Conservation (phyloP, 1,140 invertebrate genomes). For the Bathynomus jamesi region DNA sequence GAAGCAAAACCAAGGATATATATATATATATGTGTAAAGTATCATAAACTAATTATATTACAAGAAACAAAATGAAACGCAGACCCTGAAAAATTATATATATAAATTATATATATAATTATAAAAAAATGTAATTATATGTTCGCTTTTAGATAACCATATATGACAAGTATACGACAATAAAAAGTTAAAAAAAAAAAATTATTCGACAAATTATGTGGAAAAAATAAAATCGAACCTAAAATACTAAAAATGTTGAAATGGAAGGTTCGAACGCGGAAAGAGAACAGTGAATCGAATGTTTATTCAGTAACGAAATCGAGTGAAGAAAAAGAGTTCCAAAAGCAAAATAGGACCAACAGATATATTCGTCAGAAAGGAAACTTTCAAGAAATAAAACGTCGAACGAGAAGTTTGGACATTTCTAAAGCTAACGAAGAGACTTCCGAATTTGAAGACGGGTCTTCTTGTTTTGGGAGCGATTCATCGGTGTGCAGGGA, state of each 20-base stretch:
- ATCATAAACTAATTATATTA: too few relatives aligned
- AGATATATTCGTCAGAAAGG: not conserved
- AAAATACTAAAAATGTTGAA: slow-evolving; percentile 1
- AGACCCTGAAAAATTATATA: too few relatives aligned
- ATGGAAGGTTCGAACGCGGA: not conserved
- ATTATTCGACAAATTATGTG: too few relatives aligned
- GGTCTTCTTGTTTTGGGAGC: not conserved
- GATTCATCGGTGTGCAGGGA: not conserved
- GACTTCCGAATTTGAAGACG: not conserved
- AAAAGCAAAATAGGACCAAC: not conserved
- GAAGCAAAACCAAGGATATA: too few relatives aligned
- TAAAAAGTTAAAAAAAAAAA: too few relatives aligned
- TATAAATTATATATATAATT: too few relatives aligned
- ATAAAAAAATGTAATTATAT: too few relatives aligned
- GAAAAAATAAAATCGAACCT: too few relatives aligned
- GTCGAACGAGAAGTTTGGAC: not conserved
- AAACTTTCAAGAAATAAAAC: not conserved
- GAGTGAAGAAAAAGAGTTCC: not conserved
- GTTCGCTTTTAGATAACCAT: too few relatives aligned
- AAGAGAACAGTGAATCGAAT: not conserved
- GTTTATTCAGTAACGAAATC: not conserved
- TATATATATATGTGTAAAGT: too few relatives aligned
- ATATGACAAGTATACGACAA: too few relatives aligned
- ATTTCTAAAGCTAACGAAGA: not conserved
- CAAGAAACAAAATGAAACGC: too few relatives aligned